These are phyloP conservation scores for Bombus sibiricus DNA, from an alignment of 1,140 invertebrate genomes.

Conservation along the genomic window DNA sequence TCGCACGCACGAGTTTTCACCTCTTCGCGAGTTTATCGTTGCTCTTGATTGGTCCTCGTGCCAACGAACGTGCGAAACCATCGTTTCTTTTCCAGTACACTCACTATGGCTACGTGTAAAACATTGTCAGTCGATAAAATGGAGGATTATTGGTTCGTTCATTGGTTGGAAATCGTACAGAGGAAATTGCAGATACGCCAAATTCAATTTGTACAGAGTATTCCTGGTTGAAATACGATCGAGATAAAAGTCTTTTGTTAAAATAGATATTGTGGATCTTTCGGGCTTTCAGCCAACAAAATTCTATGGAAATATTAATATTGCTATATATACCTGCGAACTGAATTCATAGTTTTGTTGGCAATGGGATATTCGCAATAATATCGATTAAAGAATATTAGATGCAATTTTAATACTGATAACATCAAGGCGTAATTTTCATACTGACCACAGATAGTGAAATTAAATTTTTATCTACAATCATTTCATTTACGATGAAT, in stretches of 20 bases:
- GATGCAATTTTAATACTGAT: not conserved
- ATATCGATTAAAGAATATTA: not conserved
- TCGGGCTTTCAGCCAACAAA: not conserved
- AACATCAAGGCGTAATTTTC: not conserved
- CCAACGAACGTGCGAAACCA: slow-evolving; percentile 19
- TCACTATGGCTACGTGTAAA: not conserved
- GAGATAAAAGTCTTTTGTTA: not conserved
- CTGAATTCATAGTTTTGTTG: not conserved
- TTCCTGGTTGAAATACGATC: not conserved
- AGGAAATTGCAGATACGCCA: not conserved
- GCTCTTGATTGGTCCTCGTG: not conserved
- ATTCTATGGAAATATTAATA: not conserved
- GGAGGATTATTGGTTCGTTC: not conserved
- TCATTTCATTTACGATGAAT: no score
- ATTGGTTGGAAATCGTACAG: not conserved
- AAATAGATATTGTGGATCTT: not conserved
- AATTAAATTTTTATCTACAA: no score
- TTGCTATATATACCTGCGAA: not conserved
- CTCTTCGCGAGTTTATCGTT: slow-evolving; percentile 5
- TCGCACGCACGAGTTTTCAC: slow-evolving; percentile 36
- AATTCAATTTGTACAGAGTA: slow-evolving; percentile 6
- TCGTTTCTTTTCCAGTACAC: not conserved
- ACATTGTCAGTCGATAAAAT: not conserved
- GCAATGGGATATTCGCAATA: no score
- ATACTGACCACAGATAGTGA: no score